Evolutionary conservation across 2,113 vertebrate genomes (phyloP), one percentile per base, ranked within the genome.

Genomic region (Eurypyga helias): DNA sequence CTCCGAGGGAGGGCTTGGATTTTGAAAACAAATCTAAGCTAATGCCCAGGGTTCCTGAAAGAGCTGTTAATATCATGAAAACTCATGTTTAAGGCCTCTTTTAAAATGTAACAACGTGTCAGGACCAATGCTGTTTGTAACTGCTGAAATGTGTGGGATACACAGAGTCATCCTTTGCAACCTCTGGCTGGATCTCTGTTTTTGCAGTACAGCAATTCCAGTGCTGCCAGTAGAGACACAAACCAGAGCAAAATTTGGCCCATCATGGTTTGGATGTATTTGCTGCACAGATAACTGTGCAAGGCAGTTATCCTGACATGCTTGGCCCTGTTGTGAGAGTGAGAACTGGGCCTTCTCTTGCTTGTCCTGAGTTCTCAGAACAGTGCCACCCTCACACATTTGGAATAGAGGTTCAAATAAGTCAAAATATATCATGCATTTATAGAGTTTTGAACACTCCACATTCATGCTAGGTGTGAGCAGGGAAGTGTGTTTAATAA

Each of bases 21-120:
- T 92, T 96, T 96, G 76, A 80, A 91, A 92, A 75, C 55, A 87
- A 81, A 94, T 78, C 64, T 78, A 41, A 93, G 28, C 51, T 92
- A 86, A 86, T 95, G 64, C 31, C 43, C 34, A 77, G 16, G 13
- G 46, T 72, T 93, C 76, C 76, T 92, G 72, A 81, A 92, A 88
- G 20, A 81, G 10, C n/a, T 96, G 80, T 91, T 94, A 92, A 78
- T 84, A 77, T 90, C 4, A 58, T 38, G 77, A 96, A 71, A 89
- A 92, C 34, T 89, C 64, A 78, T 58, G 55, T 87, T 91, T 92
- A 89, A 96, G 46, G 10, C 17, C 43, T 17, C 38, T 89, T 88
- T 93, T 60, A 75, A 87, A 92, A 83, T 54, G 9, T 51, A 66
- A 70, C 75, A 77, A 36, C 60, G 81, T 83, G 41, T 71, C 38